Conservation (phyloP, 92 coral and sea anemone species). For the Galaxea fascicularis region DNA sequence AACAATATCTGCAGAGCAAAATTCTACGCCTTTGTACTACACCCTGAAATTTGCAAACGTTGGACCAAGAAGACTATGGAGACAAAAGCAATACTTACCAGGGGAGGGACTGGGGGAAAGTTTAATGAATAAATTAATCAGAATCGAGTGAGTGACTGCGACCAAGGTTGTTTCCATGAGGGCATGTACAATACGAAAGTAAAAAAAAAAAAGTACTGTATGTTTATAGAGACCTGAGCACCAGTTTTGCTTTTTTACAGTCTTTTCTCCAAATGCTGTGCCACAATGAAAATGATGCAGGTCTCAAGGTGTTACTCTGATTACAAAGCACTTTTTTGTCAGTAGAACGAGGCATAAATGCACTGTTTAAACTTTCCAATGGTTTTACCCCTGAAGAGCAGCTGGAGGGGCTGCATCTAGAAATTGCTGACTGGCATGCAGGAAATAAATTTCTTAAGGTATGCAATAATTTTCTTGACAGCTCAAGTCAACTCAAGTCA, state of each 20-base stretch:
- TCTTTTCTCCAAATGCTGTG: slow-evolving; percentile 63
- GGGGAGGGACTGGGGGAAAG: no score
- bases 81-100: no score
- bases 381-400: slow-evolving; percentile 73
- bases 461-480: slow-evolving; percentile 1
- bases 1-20: no score
- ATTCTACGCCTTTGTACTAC: no score
- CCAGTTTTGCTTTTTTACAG: slow-evolving; percentile 29
- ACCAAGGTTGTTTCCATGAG: not conserved
- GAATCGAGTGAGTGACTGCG: not conserved
- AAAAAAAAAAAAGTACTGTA: not conserved
- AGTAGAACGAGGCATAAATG: slow-evolving; percentile 69
- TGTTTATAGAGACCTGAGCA: not conserved
- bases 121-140: no score
- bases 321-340: slow-evolving; percentile 71
- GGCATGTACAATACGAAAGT: not conserved
- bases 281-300: slow-evolving; percentile 63
- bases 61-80: no score
- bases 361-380: slow-evolving; percentile 52
- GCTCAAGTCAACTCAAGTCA: not conserved
- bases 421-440: slow-evolving; percentile 78
- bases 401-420: slow-evolving; percentile 69
- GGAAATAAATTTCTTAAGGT: slow-evolving; percentile 45
- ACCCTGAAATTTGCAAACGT: no score
- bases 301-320: slow-evolving; percentile 69